These are phyloP conservation scores for Nannospalax galili DNA, from an alignment of 2,113 vertebrate species.

Conservation along the genomic window DNA sequence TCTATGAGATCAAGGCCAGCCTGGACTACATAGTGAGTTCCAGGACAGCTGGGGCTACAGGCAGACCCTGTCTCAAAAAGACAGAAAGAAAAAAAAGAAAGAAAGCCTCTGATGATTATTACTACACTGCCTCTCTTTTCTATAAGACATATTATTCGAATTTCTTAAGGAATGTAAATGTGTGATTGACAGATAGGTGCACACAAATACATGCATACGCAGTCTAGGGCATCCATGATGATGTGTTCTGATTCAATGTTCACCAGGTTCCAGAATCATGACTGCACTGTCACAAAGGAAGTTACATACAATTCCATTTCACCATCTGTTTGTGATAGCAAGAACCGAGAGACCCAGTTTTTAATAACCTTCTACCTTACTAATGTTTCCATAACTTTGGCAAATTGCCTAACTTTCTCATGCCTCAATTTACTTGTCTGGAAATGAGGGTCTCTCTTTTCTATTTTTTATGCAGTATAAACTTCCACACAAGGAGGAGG, in stretches of 20 bases:
- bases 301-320: background rate
- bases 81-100: too few relatives aligned
- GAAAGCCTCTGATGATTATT: conserved; percentile 24
- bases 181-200: background rate
- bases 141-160: background rate
- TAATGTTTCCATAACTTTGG: background rate
- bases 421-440: background rate
- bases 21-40: too few relatives aligned
- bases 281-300: background rate
- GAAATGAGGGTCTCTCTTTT: background rate
- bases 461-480: background rate
- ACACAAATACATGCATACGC: background rate
- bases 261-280: background rate
- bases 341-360: background rate
- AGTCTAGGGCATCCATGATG: background rate
- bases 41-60: too few relatives aligned
- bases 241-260: background rate
- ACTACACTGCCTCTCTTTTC: background rate
- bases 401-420: background rate
- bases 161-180: background rate
- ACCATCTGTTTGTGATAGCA: background rate
- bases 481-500: background rate
- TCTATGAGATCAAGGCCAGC: too few relatives aligned
- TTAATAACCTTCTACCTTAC: conserved; percentile 4
- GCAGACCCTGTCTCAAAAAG: too few relatives aligned